Evolutionary conservation across 2,888 invertebrate genomes (phyloP), one percentile per base, ranked within the genome.

Genomic region (Phorcus lineatus): DNA sequence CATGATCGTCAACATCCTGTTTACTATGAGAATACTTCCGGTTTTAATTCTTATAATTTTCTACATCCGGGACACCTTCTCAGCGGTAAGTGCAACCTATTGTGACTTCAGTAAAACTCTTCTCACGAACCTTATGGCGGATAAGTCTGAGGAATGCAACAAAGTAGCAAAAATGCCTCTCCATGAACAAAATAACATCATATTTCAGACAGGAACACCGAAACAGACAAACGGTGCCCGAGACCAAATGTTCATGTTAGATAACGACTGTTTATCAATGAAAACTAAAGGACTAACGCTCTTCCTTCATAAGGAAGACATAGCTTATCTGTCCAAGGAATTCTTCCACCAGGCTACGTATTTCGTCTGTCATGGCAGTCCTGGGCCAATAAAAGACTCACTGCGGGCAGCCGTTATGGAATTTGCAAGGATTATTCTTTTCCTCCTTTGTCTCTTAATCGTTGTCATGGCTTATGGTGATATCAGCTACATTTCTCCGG

Each of bases 391-490:
- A 31, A 74, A 76, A 54, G 76, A 74, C 22, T 77, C 82, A 0
- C 78, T 77, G 57, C 52, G 74, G 36, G 3, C 28, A 40, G 82
- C 83, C 9, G n/a, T 67, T 7, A 36, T 79, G n/a, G 79, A 80
- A 54, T 80, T 83, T 40, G 47, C 31, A 13, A 79, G 79, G 19
- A 81, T 79, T 11, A 78, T 77, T 24, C 36, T 83, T 28, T 83
- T 83, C 74, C 78, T 83, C 24, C 13, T 47, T 24, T 83, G 36
- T 81, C 80, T 17, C 17, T 36, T 82, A 28, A 67, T 83, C 36
- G 78, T 81, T 11, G 79, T 83, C 7, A 74, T 83, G 83, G 79
- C 83, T n/a, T 83, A 83, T 24, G 83, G 82, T 52, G 80, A 79
- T 74, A 55, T 77, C 75, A 74, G 79, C 77, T 82, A 77, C 70